Base-by-base conservation (phyloP, 2,797 vertebrate species). In the Vireo griseus region DNA sequence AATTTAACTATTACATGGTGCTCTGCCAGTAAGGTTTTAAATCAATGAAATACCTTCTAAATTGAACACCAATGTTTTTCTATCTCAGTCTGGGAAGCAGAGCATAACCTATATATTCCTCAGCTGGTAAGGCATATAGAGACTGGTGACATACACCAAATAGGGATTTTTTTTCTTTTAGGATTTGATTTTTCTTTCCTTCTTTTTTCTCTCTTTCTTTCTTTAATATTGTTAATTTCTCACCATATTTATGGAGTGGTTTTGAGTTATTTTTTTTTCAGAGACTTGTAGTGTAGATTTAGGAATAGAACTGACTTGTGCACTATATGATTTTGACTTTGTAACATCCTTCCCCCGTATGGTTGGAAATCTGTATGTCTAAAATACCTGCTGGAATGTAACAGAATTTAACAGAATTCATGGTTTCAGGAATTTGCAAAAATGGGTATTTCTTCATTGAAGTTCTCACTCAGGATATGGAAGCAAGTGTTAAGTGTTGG, bases 361-460 rank as follows among this genome's bases (percentile, higher is more conserved):
- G 6, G 31, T 7, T 63, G 21, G 33, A 47, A 51, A 25, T 67
- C n/a, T 2, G 0, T 42, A 55, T 1, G 0, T 57, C 18, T 61
- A 21, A 88, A 86, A 80, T 31, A 16, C 6, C 7, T 37, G 5
- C 39, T 50, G 16, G 6, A 83, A 40, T 67, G 26, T 47, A 57
- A 59, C 17, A 39, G 37, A 37, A 37, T 37, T 37, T 11, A 50
- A n/a, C n/a, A n/a, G 13, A 73, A 40, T 9, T 17, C 7, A 68
- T n/a, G 4, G 35, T 35, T 40, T 42, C 13, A 67, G 21, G 33
- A 90, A 67, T 25, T 59, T 35, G 5, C 4, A 67, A 54, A 86
- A 59, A 29, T 9, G 0, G 10, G 11, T 19, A 21, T 25, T 50
- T 68, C 12, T 50, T 40, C 29, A 47, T 6, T 76, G 40, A 76